phyloP scores from a whole-genome alignment of 30 jellyfish, hydroid and myxozoan species.

The Nemopilema nomurai region DNA sequence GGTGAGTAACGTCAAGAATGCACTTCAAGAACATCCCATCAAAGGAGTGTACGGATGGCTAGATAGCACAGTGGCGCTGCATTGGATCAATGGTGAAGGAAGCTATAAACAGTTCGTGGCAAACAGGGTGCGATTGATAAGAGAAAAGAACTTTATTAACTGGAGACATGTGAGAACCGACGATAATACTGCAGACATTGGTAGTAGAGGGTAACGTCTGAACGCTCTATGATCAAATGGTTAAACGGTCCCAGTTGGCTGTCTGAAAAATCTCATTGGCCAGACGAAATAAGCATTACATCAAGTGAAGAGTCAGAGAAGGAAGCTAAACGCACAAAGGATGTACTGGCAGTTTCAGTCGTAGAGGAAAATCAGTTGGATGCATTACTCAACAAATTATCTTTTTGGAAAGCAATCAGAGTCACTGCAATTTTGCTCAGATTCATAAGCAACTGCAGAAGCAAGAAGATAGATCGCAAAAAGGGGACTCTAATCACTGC shows the following conservation, averaged over 20 bases:
- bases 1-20: slow-evolving; percentile 21
- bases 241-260: slow-evolving; percentile 55
- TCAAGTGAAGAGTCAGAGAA: too few relatives aligned
- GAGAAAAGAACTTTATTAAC: neutral
- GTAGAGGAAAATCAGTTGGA: slow-evolving; percentile 6
- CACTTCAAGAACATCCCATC: slow-evolving; percentile 43
- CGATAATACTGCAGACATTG: slow-evolving; percentile 34
- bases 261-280: slow-evolving; percentile 34
- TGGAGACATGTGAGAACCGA: slow-evolving; percentile 66
- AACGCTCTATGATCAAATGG: slow-evolving; percentile 11
- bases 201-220: neutral
- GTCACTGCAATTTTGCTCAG: neutral
- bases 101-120: slow-evolving; percentile 39
- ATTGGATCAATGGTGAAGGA: slow-evolving; percentile 50
- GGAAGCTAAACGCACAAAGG: slow-evolving; percentile 44
- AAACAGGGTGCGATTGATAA: slow-evolving; percentile 38
- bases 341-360: slow-evolving; percentile 33
- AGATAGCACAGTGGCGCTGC: slow-evolving; percentile 62
- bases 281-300: slow-evolving; percentile 32
- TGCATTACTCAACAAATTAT: neutral
- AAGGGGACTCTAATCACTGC: slow-evolving; percentile 48
- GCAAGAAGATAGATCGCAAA: neutral
- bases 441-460: neutral
- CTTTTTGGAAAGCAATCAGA: slow-evolving; percentile 3
- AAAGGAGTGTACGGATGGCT: slow-evolving; percentile 16